A percentile compares a stretch with the other conserved stretches of the same genome.
These are phyloP conservation scores for Cyanocitta stelleri DNA, from an alignment of 2,113 vertebrate species.

Conservation along the genomic window DNA sequence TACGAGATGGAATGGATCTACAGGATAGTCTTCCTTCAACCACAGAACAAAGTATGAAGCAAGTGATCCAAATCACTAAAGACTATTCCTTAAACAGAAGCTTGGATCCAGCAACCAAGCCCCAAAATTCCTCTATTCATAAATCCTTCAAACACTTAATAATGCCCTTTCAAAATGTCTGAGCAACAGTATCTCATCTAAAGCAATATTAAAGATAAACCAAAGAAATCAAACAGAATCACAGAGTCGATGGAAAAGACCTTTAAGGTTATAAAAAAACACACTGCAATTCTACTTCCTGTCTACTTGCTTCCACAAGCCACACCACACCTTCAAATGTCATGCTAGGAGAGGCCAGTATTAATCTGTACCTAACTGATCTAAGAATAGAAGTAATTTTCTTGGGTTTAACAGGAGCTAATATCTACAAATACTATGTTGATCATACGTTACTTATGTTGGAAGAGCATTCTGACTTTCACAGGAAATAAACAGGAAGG, in stretches of 20 bases:
- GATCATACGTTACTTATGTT: not conserved
- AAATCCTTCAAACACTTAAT: not conserved
- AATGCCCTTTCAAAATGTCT: not conserved
- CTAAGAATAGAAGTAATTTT: not conserved
- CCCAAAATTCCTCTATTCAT: not conserved
- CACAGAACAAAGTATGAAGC: not conserved
- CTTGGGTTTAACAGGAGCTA: not conserved
- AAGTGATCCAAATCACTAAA: not conserved
- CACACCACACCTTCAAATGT: not conserved
- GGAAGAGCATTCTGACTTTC: not conserved
- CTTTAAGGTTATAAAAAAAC: not conserved
- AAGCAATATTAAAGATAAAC: not conserved
- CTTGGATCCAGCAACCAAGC: not conserved
- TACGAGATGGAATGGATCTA: not conserved
- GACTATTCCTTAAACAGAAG: not conserved
- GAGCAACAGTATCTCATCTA: not conserved
- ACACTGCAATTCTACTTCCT: not conserved
- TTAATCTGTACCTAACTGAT: not conserved
- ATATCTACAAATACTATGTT: not conserved
- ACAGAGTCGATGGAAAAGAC: not conserved
- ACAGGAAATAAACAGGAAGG: not conserved
- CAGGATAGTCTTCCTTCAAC: not conserved
- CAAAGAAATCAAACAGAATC: not conserved
- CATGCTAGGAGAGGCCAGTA: not conserved
- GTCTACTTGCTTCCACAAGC: not conserved